phyloP scores from a whole-genome alignment of 2,113 vertebrate genomes.

The Malurus alboscapulatus region DNA sequence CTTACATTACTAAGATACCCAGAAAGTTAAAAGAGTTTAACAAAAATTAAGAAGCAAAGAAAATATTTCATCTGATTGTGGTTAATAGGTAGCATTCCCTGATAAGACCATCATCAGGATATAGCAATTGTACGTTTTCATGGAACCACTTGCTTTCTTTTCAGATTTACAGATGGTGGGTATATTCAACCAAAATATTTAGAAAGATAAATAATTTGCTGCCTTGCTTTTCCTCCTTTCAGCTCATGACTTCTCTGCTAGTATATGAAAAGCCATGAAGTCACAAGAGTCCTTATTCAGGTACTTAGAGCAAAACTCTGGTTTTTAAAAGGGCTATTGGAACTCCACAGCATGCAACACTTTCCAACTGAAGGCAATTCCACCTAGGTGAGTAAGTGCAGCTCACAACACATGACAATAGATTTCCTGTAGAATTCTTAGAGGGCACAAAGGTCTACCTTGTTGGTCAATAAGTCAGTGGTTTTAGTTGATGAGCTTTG shows the following conservation, averaged over 20 bases:
- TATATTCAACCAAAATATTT: background rate
- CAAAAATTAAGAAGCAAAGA: background rate
- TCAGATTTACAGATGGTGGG: background rate
- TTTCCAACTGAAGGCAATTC: background rate
- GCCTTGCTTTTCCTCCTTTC: background rate
- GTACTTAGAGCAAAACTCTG: background rate
- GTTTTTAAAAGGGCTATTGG: background rate
- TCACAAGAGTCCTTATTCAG: background rate
- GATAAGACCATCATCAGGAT: background rate
- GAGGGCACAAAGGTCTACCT: background rate
- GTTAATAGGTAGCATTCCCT: background rate
- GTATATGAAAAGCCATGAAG: background rate
- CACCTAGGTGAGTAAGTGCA: background rate
- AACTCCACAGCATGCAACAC: background rate
- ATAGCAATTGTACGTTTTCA: background rate
- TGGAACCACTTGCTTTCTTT: background rate
- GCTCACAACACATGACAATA: background rate
- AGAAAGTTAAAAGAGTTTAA: background rate
- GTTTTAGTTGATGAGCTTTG: constrained; percentile 26
- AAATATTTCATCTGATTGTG: background rate
- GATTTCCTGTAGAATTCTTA: background rate
- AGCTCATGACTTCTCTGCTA: background rate
- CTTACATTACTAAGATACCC: background rate
- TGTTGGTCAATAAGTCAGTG: constrained; percentile 13
- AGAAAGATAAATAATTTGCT: background rate